Conservation (phyloP, 2,888 invertebrate genomes). For the Ectobius pallidus region DNA sequence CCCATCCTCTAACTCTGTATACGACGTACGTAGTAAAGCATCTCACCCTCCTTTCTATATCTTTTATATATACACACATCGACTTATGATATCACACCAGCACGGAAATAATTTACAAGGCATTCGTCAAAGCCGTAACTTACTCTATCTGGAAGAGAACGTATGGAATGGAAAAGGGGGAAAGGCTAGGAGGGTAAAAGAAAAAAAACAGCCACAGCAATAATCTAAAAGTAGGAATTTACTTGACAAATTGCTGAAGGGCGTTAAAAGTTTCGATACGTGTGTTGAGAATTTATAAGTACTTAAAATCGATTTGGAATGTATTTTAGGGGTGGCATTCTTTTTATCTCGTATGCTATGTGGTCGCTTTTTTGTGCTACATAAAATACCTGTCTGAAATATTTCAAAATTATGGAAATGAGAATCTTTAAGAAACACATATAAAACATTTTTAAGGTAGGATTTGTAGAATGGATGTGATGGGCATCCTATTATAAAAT, state of each 20-base stretch:
- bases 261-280: slow-evolving; percentile 18
- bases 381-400: too few species aligned
- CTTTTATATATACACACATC: slow-evolving; percentile 13
- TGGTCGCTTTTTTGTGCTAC: too few species aligned
- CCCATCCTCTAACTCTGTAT: neutral
- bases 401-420: too few species aligned
- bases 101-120: slow-evolving; percentile 27
- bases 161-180: neutral
- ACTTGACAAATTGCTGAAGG: slow-evolving; percentile 27
- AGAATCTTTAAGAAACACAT: too few species aligned
- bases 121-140: slow-evolving; percentile 26
- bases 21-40: neutral
- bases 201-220: slow-evolving; percentile 4
- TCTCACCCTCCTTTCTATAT: slow-evolving; percentile 2
- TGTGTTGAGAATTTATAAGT: slow-evolving; percentile 24
- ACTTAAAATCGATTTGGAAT: neutral
- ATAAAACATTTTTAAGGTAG: too few species aligned
- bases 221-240: slow-evolving; percentile 23
- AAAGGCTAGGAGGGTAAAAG: neutral
- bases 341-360: too few species aligned
- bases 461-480: too few species aligned
- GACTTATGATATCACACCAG: slow-evolving; percentile 30
- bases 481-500: too few species aligned
- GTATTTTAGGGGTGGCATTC: too few species aligned
- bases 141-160: neutral